Evolutionary conservation across 2,888 invertebrate species (phyloP).

Genomic region (Ichneumoninae sp.): DNA sequence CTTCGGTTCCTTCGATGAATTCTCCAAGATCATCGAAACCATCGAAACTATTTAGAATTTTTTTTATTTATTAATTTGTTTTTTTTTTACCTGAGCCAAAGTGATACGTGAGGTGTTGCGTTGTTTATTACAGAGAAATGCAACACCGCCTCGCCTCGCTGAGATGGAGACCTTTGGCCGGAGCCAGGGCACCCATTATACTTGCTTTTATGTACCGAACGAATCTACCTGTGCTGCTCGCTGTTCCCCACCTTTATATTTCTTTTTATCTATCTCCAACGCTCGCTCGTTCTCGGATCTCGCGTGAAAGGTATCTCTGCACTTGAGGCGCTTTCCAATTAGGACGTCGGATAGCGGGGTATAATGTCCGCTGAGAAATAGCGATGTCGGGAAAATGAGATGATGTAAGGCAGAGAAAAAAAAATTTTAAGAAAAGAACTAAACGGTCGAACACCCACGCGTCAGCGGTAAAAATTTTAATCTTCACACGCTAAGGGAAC

Average conservation of each 20-base stretch:
- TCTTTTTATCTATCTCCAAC: conserved; percentile 35
- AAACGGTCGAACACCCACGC: not conserved
- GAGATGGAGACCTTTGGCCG: conserved; percentile 23
- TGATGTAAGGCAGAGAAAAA: not conserved
- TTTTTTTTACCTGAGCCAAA: conserved; percentile 10
- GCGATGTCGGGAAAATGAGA: conserved; percentile 35
- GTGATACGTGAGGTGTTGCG: not conserved
- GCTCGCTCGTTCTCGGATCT: conserved; percentile 60
- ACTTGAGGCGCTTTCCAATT: conserved; percentile 78
- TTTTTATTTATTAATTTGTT: not conserved
- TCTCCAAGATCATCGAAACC: no score
- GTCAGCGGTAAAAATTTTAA: not conserved
- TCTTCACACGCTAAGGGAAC: not conserved
- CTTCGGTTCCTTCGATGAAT: no score
- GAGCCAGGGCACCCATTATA: conserved; percentile 28
- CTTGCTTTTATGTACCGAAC: not conserved
- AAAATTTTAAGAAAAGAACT: not conserved
- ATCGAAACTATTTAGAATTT: not conserved
- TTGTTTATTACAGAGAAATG: conserved; percentile 14
- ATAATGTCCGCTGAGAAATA: conserved; percentile 63
- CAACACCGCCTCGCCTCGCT: conserved; percentile 21
- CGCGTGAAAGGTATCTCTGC: conserved; percentile 80
- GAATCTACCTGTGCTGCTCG: conserved; percentile 1
- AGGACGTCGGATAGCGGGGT: conserved; percentile 58
- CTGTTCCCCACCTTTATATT: not conserved